Base-by-base conservation (phyloP, 2,113 vertebrate species). In the Seriola quinqueradiata region DNA sequence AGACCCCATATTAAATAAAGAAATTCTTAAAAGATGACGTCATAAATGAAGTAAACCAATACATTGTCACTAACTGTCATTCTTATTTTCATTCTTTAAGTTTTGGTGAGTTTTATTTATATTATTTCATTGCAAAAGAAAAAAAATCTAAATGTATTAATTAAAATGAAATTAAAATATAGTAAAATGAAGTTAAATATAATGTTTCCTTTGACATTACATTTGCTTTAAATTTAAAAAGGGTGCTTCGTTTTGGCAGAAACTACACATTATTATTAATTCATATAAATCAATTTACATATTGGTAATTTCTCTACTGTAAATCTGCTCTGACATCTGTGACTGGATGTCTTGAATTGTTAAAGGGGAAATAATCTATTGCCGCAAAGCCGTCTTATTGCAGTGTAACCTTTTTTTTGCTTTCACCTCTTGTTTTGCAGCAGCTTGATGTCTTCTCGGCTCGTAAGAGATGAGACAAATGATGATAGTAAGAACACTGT, bases 301-400 rank as follows among this genome's bases (percentile, higher is more conserved):
- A 28, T 28, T 28, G 28, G 28, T 2, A 2, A 28, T 28, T 28
- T 28, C 28, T 28, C 28, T 28, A 28, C 28, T 28, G 28, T 28
- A 28, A 28, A 28, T 28, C 28, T 28, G 28, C 28, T 2, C 28
- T 28, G 28, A 28, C 28, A 28, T 28, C 28, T 28, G 28, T 28
- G 28, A 28, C 28, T 28, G 60, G 28, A 55, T 70, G 58, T 75
- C 52, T 54, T 21, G 21, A 71, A 66, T 36, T 77, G 61, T 61
- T 73, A 69, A 23, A 55, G 23, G 13, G 40, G 28, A 67, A 61
- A 36, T 48, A 16, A 58, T 82, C n/a, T 50, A 59, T 72, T 19
- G n/a, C 61, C 9, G n/a, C 19, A 76, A 71, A 68, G n/a, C 40
- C n/a, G 16, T 57, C 14, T 32, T 58, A 69, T 54, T 78, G 46